A percentile compares a stretch with the other conserved stretches of the same genome.
These are phyloP conservation scores for Dryocosmus kuriphilus DNA, from an alignment of 2,888 invertebrate species.

Conservation along the genomic window DNA sequence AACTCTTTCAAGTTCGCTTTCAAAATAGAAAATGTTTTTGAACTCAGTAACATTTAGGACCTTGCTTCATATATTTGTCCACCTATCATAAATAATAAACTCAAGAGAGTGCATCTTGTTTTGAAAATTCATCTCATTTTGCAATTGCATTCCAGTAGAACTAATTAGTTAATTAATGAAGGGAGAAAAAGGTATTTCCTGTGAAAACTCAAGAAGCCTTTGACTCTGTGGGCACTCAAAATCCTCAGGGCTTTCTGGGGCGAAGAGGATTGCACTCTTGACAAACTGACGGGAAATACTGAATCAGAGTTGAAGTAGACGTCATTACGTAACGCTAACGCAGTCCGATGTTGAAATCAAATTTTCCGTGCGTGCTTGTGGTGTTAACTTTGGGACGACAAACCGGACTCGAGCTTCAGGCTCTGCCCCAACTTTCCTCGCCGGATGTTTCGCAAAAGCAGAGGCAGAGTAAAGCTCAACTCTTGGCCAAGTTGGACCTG, in stretches of 20 bases:
- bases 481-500: slow-evolving; percentile 53
- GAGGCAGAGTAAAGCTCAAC: slow-evolving; percentile 45
- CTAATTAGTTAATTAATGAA: background rate
- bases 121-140: background rate
- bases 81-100: background rate
- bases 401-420: slow-evolving; percentile 47
- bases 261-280: slow-evolving; percentile 10
- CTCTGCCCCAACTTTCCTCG: slow-evolving; percentile 48
- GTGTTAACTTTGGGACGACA: slow-evolving; percentile 54
- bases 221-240: background rate
- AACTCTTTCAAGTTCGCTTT: slow-evolving; percentile 25
- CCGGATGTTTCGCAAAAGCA: slow-evolving; percentile 46
- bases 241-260: background rate
- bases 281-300: slow-evolving; percentile 21
- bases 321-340: slow-evolving; percentile 52
- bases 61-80: background rate
- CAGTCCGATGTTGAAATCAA: slow-evolving; percentile 57
- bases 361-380: slow-evolving; percentile 57
- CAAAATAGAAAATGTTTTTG: slow-evolving; percentile 3
- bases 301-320: slow-evolving; percentile 53
- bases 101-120: background rate
- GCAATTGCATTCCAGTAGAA: background rate
- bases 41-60: background rate
- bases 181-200: background rate
- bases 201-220: background rate